A percentile compares a stretch with the other conserved stretches of the same genome.
These are phyloP conservation scores for Rattus norvegicus DNA, from an alignment of 2,113 vertebrate genomes.

Conservation along the genomic window DNA sequence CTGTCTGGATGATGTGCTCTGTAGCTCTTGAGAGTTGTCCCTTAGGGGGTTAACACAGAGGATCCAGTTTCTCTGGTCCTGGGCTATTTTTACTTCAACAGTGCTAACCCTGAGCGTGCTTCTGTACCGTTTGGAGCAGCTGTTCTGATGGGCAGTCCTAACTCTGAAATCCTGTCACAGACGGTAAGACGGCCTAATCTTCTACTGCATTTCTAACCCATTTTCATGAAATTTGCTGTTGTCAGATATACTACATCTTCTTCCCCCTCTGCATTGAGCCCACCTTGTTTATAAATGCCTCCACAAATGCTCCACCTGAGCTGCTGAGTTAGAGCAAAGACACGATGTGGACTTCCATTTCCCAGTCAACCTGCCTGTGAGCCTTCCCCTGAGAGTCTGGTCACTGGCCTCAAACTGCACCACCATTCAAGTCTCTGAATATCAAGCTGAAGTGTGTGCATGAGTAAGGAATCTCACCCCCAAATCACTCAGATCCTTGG, in stretches of 20 bases:
- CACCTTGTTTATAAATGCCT: neutral
- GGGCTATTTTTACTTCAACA: slow-evolving; percentile 76
- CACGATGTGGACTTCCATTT: neutral
- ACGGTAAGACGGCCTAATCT: neutral
- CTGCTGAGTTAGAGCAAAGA: neutral
- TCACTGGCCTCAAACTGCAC: neutral
- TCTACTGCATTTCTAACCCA: neutral
- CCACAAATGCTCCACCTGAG: neutral
- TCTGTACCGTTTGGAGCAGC: slow-evolving; percentile 43
- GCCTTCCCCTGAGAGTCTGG: neutral
- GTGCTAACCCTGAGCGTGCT: neutral
- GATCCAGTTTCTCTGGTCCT: slow-evolving; percentile 57
- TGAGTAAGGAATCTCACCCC: neutral
- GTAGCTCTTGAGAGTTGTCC: neutral
- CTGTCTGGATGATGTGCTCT: neutral
- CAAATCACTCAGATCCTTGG: neutral
- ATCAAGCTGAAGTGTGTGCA: neutral
- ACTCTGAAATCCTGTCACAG: neutral
- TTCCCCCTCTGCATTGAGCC: neutral
- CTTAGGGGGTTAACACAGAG: neutral
- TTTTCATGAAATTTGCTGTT: neutral
- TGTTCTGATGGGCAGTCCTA: neutral
- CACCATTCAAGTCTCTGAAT: neutral
- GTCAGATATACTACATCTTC: neutral
- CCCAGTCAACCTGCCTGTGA: neutral